Conservation (phyloP, 1,140 invertebrate species). For the Phocides pigmalion region DNA sequence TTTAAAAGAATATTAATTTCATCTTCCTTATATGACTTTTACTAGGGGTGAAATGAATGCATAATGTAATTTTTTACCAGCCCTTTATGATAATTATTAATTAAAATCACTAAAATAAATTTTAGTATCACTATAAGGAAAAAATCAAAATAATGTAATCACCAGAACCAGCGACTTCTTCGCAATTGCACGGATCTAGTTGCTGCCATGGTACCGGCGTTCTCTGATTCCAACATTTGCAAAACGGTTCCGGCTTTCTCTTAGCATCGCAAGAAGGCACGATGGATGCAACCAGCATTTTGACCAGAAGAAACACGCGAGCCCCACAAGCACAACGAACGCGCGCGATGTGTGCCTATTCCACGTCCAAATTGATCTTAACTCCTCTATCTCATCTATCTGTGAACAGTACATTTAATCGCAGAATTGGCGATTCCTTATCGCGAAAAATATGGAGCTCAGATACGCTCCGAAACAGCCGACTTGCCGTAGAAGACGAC, state of each 20-base stretch:
- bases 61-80: too few relatives aligned
- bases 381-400: slow-evolving; percentile 18
- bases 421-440: background rate
- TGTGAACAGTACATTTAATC: slow-evolving; percentile 20
- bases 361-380: slow-evolving; percentile 21
- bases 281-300: slow-evolving; percentile 45
- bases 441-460: background rate
- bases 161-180: slow-evolving; percentile 60
- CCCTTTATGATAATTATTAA: too few relatives aligned
- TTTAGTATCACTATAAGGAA: background rate
- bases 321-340: slow-evolving; percentile 10
- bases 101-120: too few relatives aligned
- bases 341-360: slow-evolving; percentile 21
- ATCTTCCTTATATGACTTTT: too few relatives aligned
- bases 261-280: slow-evolving; percentile 26
- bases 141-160: slow-evolving; percentile 23
- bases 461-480: background rate
- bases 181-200: slow-evolving; percentile 54
- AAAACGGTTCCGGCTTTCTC: slow-evolving; percentile 54
- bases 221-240: slow-evolving; percentile 60
- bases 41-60: too few relatives aligned
- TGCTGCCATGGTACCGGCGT: slow-evolving; percentile 54
- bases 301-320: slow-evolving; percentile 39
- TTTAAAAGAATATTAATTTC: too few relatives aligned
- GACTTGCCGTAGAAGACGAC: background rate